Evolutionary conservation across 2,888 invertebrate species (phyloP), one percentile per base, ranked within the genome.

Genomic region (Ormyrus nitidulus): DNA sequence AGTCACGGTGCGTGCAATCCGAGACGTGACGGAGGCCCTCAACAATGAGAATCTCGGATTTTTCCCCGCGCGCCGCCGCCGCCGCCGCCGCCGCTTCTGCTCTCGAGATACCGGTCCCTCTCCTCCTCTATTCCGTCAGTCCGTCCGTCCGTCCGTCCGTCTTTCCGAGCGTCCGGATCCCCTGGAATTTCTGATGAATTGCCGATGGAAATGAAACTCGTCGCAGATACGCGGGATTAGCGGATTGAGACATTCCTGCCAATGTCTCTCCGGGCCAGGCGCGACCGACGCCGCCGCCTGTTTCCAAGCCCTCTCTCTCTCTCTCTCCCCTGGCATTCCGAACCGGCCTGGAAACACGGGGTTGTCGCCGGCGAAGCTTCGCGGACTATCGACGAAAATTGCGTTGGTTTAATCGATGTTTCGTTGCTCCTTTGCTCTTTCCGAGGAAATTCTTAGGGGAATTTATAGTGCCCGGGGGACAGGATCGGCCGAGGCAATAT

Each of bases 1-100:
- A 85, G 84, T 86, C 87, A 85, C 86, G 86, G 87, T 89, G 89
- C 89, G 89, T 89, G 89, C 88, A 89, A 89, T 89, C 87, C 87
- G 88, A 89, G 87, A 89, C 89, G 89, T 89, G 89, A 89, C 89
- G 88, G 86, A 86, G 86, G 85, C 84, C 83, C 84, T 74, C 73
- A 51, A 81, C 77, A 78, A 78, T 77, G 74, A 74, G 58, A 73
- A 53, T 51, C 75, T 19, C 59, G 51, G 10, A 34, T 72, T 34
- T 51, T 44, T 56, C 49, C 1, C 49, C 61, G 34, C 11, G 49
- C 64, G 11, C 61, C 6, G 19, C 19, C 34, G 34, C 34, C 34
- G 34, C 34, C 34, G 34, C 34, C 34, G 34, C 34, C 34, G 34
- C 34, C 34, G 34, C 34, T 34, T 34, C 34, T 34, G 34, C 34